A percentile compares a stretch with the other conserved stretches of the same genome.
Conservation (phyloP, 2,888 invertebrate species). For the Terebella lapidaria region DNA sequence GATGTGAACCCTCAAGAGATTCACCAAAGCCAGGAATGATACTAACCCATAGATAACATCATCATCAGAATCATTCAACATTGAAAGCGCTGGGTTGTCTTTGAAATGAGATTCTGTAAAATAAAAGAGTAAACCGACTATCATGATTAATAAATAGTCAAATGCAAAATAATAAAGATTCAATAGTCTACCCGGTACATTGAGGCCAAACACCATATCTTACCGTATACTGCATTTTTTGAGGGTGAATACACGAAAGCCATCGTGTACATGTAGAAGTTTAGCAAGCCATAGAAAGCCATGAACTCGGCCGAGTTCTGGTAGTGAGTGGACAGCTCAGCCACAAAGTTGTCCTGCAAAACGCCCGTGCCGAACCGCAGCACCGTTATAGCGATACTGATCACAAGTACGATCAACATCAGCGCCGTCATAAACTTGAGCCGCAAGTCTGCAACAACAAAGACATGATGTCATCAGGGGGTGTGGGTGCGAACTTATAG, state of each 20-base stretch:
- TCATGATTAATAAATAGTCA: no score
- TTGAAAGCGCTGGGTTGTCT: constrained; percentile 95
- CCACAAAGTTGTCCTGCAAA: constrained; percentile 89
- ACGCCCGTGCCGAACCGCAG: constrained; percentile 66
- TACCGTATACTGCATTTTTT: constrained; percentile 75
- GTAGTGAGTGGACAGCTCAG: constrained; percentile 79
- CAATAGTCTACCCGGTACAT: not conserved
- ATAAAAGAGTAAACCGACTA: not conserved
- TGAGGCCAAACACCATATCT: constrained; percentile 41
- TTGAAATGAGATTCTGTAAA: constrained; percentile 80
- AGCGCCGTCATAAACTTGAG: constrained; percentile 83
- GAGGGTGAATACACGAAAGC: constrained; percentile 89
- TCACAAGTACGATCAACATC: constrained; percentile 73
- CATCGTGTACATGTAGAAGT: constrained; percentile 89
- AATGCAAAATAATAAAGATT: not conserved
- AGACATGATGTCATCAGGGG: no score
- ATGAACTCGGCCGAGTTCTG: constrained; percentile 91
- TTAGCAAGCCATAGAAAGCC: constrained; percentile 87
- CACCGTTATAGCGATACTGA: constrained; percentile 70
- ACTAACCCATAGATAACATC: constrained; percentile 83
- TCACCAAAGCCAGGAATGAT: no score
- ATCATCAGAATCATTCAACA: constrained; percentile 93
- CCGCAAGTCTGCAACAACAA: constrained; percentile 69
- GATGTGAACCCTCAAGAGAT: no score
- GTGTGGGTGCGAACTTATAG: no score